A percentile compares a stretch with the other conserved stretches of the same genome.
Evolutionary conservation across 2,113 vertebrate species (phyloP).

Genomic region (Bos javanicus): DNA sequence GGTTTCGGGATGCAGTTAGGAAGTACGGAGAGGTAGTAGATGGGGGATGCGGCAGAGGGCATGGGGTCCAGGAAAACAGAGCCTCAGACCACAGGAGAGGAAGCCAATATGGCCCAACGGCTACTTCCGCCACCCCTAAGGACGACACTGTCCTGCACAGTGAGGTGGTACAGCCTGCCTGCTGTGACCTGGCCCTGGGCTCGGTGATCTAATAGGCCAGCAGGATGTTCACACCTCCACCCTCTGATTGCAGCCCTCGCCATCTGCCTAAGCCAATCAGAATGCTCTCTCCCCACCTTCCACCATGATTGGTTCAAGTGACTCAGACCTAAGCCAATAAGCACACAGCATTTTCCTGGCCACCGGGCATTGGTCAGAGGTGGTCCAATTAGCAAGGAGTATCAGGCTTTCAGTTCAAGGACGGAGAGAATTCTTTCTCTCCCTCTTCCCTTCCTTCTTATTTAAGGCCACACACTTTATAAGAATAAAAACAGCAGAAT

Average conservation of each 20-base stretch:
- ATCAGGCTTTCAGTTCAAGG: neutral
- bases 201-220: accelerated
- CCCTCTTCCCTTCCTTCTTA: accelerated
- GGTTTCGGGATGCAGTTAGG: neutral
- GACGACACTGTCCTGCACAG: accelerated
- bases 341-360: neutral
- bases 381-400: neutral
- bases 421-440: accelerated
- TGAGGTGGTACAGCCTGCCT: accelerated
- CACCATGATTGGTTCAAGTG: neutral
- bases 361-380: neutral
- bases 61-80: neutral
- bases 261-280: neutral
- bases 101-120: accelerated
- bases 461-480: neutral
- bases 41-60: neutral
- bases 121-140: neutral
- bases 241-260: accelerated
- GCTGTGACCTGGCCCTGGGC: accelerated
- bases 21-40: neutral
- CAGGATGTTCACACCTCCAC: accelerated
- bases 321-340: constrained; percentile 30
- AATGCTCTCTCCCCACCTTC: neutral
- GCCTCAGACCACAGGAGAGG: accelerated
- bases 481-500: neutral